Conservation (phyloP, 2,113 vertebrate species). For the Cranoglanis bouderius region DNA sequence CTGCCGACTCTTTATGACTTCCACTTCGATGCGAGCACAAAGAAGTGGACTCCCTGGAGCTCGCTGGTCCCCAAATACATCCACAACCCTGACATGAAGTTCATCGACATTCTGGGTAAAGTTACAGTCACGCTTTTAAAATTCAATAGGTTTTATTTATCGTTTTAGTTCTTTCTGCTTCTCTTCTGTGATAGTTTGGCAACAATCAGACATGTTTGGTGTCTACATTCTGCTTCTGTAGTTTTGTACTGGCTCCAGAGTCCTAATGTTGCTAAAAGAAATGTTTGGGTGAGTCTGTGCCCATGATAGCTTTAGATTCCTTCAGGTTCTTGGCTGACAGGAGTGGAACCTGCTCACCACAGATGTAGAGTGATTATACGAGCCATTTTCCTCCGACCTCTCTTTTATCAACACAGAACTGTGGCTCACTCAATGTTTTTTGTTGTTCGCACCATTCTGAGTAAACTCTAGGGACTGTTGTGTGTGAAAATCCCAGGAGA, state of each 20-base stretch:
- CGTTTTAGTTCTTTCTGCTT: not conserved
- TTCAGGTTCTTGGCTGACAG: not conserved
- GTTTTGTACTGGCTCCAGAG: not conserved
- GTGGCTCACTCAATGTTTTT: not conserved
- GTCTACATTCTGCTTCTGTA: not conserved
- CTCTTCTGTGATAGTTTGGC: not conserved
- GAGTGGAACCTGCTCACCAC: not conserved
- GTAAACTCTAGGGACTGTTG: not conserved
- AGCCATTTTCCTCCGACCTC: not conserved
- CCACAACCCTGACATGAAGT: slow-evolving; percentile 78
- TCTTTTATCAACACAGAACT: not conserved
- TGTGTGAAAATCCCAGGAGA: not conserved
- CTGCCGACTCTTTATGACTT: slow-evolving; percentile 90
- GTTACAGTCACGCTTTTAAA: not conserved
- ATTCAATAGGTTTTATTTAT: not conserved
- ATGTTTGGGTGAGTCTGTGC: no score
- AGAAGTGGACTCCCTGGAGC: slow-evolving; percentile 88
- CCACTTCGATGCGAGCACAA: slow-evolving; percentile 80
- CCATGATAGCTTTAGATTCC: not conserved
- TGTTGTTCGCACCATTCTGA: not conserved
- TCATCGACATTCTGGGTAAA: slow-evolving; percentile 89
- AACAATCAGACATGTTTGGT: not conserved
- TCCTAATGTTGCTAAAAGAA: not conserved
- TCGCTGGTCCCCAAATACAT: slow-evolving; percentile 82
- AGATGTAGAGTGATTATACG: not conserved